Base-by-base conservation (phyloP, 2,113 vertebrate genomes). In the Saiga tatarica region DNA sequence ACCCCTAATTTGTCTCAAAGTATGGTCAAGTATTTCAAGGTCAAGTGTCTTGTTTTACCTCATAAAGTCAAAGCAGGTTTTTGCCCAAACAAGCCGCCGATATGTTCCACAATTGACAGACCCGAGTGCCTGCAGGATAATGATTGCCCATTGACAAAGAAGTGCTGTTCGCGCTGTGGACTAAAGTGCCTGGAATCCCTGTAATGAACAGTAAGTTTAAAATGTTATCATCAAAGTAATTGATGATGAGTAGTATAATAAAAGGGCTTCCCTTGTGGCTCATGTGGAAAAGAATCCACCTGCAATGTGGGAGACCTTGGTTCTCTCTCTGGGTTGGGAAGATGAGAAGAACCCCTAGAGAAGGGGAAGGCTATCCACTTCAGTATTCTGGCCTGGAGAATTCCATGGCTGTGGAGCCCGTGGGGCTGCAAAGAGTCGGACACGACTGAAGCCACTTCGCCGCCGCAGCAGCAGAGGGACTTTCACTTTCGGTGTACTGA, bases 141-240 rank as follows among this genome's bases (percentile, higher is more conserved):
- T 1, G 97, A 97, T 12, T 98, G 98, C 17, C 96, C 90, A 1
- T 0, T 57, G 26, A 2, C 11, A 0, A 7, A 30, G 6, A 98
- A 98, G 60, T 98, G 98, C 81, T 98, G 98, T 11, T 87, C 92
- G 1, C 17, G 0, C 14, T 98, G 98, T 92, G 98, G 98, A 15
- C 64, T 98, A 42, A 92, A 26, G 52, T 98, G 98, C 26, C 0
- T 82, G 33, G 45, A 86, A 2, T 74, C 95, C 16, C 5, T 0
- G n/a, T 1, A 2, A 12, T 87, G 23, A 96, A 30, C 0, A 53
- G 96, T 97, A 55, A 94, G 97, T 91, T 25, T 36, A 36, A 89
- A 90, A 45, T 47, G 15, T 9, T 55, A 26, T 45, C 47, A 71
- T 90, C 6, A 50, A 25, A 79, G 16, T 78, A 21, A 64, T 60